A percentile compares a stretch with the other conserved stretches of the same genome.
These are phyloP conservation scores for Resseliella maxima DNA, from an alignment of 2,888 invertebrate genomes.

Conservation along the genomic window DNA sequence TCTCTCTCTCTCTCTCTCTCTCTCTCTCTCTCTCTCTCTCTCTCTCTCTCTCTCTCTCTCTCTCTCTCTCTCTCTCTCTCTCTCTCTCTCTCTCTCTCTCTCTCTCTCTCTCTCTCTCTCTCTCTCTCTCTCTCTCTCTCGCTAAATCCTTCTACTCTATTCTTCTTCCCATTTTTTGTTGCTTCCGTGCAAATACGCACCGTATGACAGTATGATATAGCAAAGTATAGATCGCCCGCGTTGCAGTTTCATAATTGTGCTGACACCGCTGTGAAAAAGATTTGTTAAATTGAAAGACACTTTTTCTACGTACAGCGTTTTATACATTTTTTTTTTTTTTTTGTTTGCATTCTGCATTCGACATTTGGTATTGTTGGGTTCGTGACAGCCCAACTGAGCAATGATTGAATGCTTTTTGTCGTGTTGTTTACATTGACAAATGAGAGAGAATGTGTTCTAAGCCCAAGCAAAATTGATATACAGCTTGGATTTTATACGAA, in stretches of 20 bases:
- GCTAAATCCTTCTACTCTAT: too few species aligned
- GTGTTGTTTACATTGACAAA: constrained; percentile 50
- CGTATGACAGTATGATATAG: not conserved
- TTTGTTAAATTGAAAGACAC: constrained; percentile 9
- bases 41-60: too few species aligned
- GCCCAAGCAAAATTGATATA: not conserved
- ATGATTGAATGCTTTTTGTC: constrained; percentile 45
- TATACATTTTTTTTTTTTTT: not conserved
- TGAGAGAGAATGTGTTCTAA: not conserved
- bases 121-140: too few species aligned
- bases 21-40: too few species aligned
- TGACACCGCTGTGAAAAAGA: not conserved
- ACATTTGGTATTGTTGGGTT: not conserved
- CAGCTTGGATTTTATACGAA: too few species aligned
- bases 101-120: too few species aligned
- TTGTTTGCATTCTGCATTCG: not conserved
- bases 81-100: too few species aligned
- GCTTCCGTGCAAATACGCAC: constrained; percentile 10
- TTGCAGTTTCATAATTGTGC: not conserved
- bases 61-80: too few species aligned
- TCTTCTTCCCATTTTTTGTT: too few species aligned
- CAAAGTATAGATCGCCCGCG: not conserved
- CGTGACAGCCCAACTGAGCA: constrained; percentile 38
- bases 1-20: too few species aligned
- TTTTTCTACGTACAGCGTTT: not conserved